A percentile compares a stretch with the other conserved stretches of the same genome.
phyloP scores from a whole-genome alignment of 2,113 vertebrate species.

The Zosterops japonicus region DNA sequence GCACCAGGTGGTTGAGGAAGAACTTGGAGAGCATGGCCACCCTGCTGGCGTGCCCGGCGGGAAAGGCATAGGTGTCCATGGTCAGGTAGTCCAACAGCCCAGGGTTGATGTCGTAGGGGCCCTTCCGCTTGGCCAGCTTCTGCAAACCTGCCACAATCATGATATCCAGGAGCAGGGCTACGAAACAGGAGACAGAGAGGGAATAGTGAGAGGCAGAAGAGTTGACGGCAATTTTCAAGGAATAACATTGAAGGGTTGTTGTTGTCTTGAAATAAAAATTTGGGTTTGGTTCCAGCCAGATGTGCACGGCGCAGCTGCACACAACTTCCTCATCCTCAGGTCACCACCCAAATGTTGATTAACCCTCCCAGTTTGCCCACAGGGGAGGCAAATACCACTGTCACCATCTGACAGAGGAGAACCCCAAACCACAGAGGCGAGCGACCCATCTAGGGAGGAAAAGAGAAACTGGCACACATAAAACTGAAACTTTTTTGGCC shows the following conservation, averaged over 20 bases:
- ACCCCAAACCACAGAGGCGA: neutral
- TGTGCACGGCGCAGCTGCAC: accelerated
- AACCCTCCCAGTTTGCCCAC: neutral
- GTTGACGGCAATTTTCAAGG: neutral
- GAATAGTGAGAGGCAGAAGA: neutral
- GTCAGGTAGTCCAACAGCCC: slow-evolving; percentile 88
- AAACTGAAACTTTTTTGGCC: neutral
- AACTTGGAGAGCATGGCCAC: slow-evolving; percentile 95
- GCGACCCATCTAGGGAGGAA: neutral
- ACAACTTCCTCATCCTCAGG: neutral
- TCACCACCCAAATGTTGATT: neutral
- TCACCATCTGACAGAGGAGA: neutral
- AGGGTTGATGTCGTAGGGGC: slow-evolving; percentile 86
- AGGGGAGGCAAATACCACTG: neutral
- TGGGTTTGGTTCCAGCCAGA: neutral
- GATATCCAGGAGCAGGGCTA: slow-evolving; percentile 90
- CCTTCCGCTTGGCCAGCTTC: slow-evolving; percentile 88
- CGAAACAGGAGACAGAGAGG: neutral
- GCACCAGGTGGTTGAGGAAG: slow-evolving; percentile 93
- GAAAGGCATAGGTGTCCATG: slow-evolving; percentile 94
- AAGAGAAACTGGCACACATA: neutral
- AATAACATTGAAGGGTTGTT: neutral
- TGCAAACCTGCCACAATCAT: slow-evolving; percentile 89
- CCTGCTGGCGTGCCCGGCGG: slow-evolving; percentile 89
- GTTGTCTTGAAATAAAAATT: neutral